Evolutionary conservation across 2,888 invertebrate species (phyloP), one percentile per base, ranked within the genome.

Genomic region (Coelinius sp.): DNA sequence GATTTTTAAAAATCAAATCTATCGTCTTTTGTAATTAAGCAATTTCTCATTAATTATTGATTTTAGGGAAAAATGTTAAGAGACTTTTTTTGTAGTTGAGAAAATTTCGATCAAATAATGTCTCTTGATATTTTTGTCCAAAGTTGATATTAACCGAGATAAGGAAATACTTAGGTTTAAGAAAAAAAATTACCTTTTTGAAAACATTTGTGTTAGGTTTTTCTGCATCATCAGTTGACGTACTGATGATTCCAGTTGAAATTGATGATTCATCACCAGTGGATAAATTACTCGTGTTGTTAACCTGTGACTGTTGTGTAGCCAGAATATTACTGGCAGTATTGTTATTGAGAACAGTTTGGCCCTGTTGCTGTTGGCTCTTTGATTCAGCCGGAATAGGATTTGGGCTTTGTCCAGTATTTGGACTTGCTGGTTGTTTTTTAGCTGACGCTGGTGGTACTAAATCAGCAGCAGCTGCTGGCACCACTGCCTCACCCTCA

Each of bases 401-500:
- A 79, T 82, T 83, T 38, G 83, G 79, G 78, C 81, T 83, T 38
- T 83, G 79, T 24, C 31, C 71, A 27, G 63, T 63, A 76, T 84
- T 87, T 66, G 83, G 83, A 49, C 83, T 77, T 17, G 81, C 81
- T 27, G 85, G 83, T 74, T 85, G 85, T 73, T 86, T 87, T 71
- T 87, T 86, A 6, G 84, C 83, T 3, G 84, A 85, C 52, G 87
- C 82, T 14, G 86, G 86, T 25, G 88, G 86, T 38, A 88, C 87
- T 38, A 89, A 78, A 77, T 87, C 86, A 17, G 86, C 85, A 7
- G 86, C 83, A 1, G 91, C 86, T 22, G 89, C 88, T 20, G 90
- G 89, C 27, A 90, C 89, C 17, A 90, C 90, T 14, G 90, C 89
- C 81, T 92, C 92, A 75, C 93, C 94, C 84, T 97, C 96, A 75